A percentile compares a stretch with the other conserved stretches of the same genome.
Conservation (phyloP, 2,888 invertebrate species). For the Drosophila nr. perissopoda region DNA sequence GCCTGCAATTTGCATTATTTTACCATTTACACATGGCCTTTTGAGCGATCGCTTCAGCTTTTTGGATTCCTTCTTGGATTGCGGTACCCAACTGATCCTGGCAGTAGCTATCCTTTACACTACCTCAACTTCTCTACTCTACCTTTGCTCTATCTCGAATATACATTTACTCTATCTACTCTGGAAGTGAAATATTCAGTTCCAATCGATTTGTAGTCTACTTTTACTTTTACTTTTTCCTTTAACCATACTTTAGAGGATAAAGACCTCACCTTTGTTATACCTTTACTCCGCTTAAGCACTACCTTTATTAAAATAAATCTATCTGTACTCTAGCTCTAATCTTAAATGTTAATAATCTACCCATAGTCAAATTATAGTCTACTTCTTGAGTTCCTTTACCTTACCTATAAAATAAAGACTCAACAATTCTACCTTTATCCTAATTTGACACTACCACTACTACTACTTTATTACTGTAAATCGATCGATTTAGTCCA, state of each 20-base stretch:
- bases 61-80: conserved; percentile 7
- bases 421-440: neutral
- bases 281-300: neutral
- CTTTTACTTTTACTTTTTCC: neutral
- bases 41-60: conserved; percentile 8
- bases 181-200: neutral
- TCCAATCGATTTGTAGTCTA: neutral
- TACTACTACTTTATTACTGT: neutral
- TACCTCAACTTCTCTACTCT: neutral
- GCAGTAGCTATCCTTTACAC: neutral
- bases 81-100: conserved; percentile 26
- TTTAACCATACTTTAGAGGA: neutral
- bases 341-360: neutral
- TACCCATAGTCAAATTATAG: neutral
- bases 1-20: conserved; percentile 79
- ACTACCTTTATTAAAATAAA: neutral
- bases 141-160: neutral
- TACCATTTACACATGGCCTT: conserved; percentile 64
- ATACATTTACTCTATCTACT: no score
- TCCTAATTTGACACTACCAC: neutral
- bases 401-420: neutral
- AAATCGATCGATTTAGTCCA: neutral
- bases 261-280: rapidly evolving
- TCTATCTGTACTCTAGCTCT: neutral
- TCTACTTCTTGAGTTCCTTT: neutral